Conservation (phyloP, 2,797 vertebrate genomes). For the Micrastur ruficollis region DNA sequence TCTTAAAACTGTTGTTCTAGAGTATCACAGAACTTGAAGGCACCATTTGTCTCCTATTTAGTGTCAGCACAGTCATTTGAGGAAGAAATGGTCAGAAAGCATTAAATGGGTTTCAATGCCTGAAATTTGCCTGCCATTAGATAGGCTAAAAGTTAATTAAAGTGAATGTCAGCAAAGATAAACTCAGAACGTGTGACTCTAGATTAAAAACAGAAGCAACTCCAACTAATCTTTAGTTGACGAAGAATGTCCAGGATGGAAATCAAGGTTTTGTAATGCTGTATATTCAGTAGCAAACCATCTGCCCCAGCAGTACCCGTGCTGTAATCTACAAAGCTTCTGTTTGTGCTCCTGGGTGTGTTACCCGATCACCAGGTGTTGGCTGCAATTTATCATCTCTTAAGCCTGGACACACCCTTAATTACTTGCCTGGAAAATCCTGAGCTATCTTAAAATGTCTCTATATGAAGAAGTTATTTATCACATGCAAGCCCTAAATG, state of each 20-base stretch:
- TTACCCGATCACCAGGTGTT: background rate
- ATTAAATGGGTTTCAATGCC: background rate
- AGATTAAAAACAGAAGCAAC: background rate
- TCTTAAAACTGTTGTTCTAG: background rate
- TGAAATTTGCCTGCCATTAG: background rate
- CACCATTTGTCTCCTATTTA: background rate
- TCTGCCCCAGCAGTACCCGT: background rate
- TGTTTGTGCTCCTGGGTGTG: background rate
- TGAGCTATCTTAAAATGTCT: background rate
- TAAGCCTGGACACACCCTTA: background rate
- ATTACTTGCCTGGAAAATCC: background rate
- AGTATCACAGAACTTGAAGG: background rate
- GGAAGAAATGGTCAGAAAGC: background rate
- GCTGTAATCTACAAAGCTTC: background rate
- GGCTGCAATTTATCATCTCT: background rate
- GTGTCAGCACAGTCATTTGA: background rate
- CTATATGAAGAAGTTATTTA: background rate
- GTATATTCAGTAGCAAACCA: background rate
- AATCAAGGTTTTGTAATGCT: background rate
- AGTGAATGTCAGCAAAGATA: background rate
- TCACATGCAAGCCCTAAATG: background rate
- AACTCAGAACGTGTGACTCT: background rate
- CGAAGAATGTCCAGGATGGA: background rate
- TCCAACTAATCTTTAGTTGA: background rate
- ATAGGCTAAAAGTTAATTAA: background rate